A percentile compares a stretch with the other conserved stretches of the same genome.
Evolutionary conservation across 2,797 vertebrate genomes (phyloP).

Genomic region (Melanotaenia pygmaea): DNA sequence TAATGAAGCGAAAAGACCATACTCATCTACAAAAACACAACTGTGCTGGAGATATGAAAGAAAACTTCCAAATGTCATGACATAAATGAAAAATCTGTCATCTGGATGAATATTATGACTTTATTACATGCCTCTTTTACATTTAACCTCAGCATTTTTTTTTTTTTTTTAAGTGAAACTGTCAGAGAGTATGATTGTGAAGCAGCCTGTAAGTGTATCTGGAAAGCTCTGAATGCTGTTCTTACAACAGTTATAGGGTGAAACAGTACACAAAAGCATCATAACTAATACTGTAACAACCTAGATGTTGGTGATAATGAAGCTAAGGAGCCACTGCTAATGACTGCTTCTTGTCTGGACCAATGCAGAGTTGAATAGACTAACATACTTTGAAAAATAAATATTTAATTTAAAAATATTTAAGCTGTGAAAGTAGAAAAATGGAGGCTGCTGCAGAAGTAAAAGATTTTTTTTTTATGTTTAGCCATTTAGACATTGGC

Average conservation of each 20-base stretch:
- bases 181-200: too few species aligned
- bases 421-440: background rate
- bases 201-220: too few species aligned
- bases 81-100: too few species aligned
- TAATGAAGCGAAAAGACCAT: too few species aligned
- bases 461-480: background rate
- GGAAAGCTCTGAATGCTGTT: background rate
- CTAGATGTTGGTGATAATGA: background rate
- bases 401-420: background rate
- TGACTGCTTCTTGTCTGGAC: background rate
- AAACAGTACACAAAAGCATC: background rate
- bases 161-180: background rate
- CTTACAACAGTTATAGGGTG: background rate
- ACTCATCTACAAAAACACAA: too few species aligned
- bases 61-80: too few species aligned
- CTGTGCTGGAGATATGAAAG: too few species aligned
- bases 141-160: too few species aligned
- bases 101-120: too few species aligned
- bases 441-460: too few species aligned
- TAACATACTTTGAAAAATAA: background rate
- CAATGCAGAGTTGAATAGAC: background rate
- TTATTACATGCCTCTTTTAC: too few species aligned
- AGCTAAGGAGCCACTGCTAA: background rate
- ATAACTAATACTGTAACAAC: background rate
- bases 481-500: background rate